Base-by-base conservation (phyloP, 2,797 vertebrate species). In the Tauraco hartlaubi region DNA sequence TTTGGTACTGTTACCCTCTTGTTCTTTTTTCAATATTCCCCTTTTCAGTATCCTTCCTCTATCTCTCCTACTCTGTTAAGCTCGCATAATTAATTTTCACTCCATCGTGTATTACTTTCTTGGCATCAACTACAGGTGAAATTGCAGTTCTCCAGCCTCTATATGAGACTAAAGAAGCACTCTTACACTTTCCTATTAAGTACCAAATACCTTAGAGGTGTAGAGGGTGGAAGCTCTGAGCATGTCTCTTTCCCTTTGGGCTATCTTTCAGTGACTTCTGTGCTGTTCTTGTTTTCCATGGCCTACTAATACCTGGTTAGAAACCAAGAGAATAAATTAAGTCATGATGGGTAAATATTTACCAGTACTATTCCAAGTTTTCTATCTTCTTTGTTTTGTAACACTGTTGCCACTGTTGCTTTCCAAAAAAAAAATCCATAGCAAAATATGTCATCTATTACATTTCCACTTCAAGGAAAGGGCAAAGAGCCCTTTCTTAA, bases 381-480 rank as follows among this genome's bases (percentile, higher is more conserved):
- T 93, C 46, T 41, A 3, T 84, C 31, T 31, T 72, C 19, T 78
- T 72, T 81, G 7, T 49, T 93, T 93, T 82, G 11, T 63, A 79
- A 39, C 22, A 41, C 9, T 51, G 17, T 58, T 71, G 15, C 41
- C 21, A 61, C 12, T 15, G 31, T 56, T 77, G 14, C 3, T 74
- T 89, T 82, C 3, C 1, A 44, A 73, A 68, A 79, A 67, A 78
- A 43, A 76, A 66, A 33, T 77, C 49, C 44, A 12, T 12, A 69
- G 43, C 9, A 29, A 73, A 88, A 11, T 22, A 4, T 74, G 52
- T 78, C 62, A 69, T 29, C 31, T 56, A 6, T 44, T 72, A 11
- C 66, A 61, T 95, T 92, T 77, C 51, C 69, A 81, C 54, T 88
- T 94, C 77, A 91, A 92, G 51, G 46, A 78, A 92, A 91, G 39